These are phyloP conservation scores for Cheilosia vulpina DNA, from an alignment of 2,888 invertebrate genomes.

Conservation along the genomic window DNA sequence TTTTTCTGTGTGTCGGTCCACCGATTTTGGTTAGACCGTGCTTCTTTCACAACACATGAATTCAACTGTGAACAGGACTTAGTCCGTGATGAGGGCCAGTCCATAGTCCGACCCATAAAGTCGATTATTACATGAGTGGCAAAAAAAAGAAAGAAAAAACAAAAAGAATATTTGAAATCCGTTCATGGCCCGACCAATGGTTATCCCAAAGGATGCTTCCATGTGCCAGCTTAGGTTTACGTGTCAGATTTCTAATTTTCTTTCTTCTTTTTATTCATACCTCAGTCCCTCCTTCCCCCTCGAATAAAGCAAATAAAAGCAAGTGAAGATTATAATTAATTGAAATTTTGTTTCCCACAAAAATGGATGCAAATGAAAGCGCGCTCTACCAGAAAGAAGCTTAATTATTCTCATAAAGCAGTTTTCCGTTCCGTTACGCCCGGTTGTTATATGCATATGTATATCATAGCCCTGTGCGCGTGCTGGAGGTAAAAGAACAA, in stretches of 20 bases:
- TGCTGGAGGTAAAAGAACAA: neutral
- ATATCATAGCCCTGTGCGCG: neutral
- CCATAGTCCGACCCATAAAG: constrained; percentile 4
- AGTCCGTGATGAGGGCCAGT: constrained; percentile 20
- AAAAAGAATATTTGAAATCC: constrained; percentile 11
- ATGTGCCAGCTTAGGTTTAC: constrained; percentile 41
- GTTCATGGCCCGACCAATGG: constrained; percentile 21
- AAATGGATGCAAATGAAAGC: constrained; percentile 71
- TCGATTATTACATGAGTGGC: constrained; percentile 52
- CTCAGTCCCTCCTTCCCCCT: neutral
- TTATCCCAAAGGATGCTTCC: constrained; percentile 23
- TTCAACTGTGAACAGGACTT: constrained; percentile 58
- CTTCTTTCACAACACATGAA: constrained; percentile 37
- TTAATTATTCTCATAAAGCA: constrained; percentile 71
- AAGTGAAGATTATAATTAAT: constrained; percentile 68
- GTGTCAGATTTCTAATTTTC: constrained; percentile 64
- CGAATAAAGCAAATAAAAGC: neutral
- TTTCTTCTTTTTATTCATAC: neutral
- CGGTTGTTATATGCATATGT: constrained; percentile 6
- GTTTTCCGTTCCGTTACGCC: constrained; percentile 65
- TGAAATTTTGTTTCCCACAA: constrained; percentile 65
- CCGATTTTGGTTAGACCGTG: constrained; percentile 24
- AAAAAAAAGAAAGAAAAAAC: constrained; percentile 1
- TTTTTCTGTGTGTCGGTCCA: constrained; percentile 10
- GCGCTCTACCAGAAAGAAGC: constrained; percentile 65